phyloP scores from a whole-genome alignment of 1,140 invertebrate genomes.

The Armadillidium nasatum region DNA sequence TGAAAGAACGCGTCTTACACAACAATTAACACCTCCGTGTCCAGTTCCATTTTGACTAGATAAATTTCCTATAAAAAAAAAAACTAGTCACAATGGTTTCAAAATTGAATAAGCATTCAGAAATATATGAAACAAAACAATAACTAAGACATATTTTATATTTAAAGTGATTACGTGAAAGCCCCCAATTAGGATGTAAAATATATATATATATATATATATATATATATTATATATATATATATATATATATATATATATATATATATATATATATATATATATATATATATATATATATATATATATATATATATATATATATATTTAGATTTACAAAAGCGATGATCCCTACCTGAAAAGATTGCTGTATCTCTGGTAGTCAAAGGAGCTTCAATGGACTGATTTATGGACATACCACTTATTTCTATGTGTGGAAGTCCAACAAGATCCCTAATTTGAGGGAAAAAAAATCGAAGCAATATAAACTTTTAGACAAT shows the following conservation, averaged over 20 bases:
- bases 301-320: too few species aligned
- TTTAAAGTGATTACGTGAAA: too few species aligned
- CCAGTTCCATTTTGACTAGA: conserved; percentile 81
- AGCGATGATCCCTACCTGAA: conserved; percentile 48
- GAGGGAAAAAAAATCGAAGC: conserved; percentile 4
- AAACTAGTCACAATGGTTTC: neutral
- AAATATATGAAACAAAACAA: too few species aligned
- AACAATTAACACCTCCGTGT: conserved; percentile 65
- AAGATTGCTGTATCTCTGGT: conserved; percentile 72
- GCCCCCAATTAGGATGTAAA: too few species aligned
- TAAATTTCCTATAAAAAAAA: conserved; percentile 55
- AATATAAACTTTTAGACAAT: neutral
- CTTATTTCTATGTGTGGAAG: conserved; percentile 79
- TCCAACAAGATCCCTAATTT: conserved; percentile 47
- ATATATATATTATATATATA: too few species aligned
- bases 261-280: too few species aligned
- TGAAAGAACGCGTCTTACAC: conserved; percentile 68
- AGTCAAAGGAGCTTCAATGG: conserved; percentile 86
- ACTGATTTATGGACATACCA: conserved; percentile 84
- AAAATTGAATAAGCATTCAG: too few species aligned
- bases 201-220: too few species aligned
- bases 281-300: too few species aligned
- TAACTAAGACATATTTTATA: too few species aligned
- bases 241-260: too few species aligned
- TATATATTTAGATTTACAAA: too few species aligned